These are phyloP conservation scores for Montifringilla adamsi DNA, from an alignment of 2,113 vertebrate genomes.

Conservation along the genomic window DNA sequence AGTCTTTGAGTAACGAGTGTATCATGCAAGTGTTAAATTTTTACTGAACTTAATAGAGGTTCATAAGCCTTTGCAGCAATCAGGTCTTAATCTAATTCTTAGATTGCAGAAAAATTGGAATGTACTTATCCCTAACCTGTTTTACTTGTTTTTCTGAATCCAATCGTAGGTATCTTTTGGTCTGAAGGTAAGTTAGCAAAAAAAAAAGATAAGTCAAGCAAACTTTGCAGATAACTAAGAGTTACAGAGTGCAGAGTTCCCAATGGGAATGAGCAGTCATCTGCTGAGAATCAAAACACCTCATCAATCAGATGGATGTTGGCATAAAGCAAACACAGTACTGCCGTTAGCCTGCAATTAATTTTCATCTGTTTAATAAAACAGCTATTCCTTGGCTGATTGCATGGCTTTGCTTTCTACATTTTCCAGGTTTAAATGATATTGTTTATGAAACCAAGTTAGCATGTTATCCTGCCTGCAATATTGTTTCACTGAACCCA, in stretches of 20 bases:
- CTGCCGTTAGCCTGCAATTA: background rate
- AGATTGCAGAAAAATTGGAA: background rate
- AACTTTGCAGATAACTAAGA: background rate
- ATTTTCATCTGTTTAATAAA: slow-evolving; percentile 17
- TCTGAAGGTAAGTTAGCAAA: background rate
- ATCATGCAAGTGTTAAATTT: background rate
- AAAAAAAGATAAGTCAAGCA: background rate
- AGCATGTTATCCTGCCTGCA: background rate
- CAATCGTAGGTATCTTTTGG: background rate
- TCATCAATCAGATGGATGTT: background rate
- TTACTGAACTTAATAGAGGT: background rate
- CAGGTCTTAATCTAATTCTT: background rate
- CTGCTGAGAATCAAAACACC: background rate
- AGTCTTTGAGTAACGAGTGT: background rate
- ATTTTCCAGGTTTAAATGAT: background rate
- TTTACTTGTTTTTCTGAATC: background rate
- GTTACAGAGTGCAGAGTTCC: background rate
- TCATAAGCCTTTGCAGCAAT: background rate
- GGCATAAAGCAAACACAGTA: background rate
- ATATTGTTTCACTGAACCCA: background rate
- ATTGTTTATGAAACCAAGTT: background rate
- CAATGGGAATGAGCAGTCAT: background rate
- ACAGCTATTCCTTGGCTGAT: background rate
- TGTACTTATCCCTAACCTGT: background rate
- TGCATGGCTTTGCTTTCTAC: background rate